Evolutionary conservation across 2,113 vertebrate genomes (phyloP).

Genomic region (Plecotus auritus): DNA sequence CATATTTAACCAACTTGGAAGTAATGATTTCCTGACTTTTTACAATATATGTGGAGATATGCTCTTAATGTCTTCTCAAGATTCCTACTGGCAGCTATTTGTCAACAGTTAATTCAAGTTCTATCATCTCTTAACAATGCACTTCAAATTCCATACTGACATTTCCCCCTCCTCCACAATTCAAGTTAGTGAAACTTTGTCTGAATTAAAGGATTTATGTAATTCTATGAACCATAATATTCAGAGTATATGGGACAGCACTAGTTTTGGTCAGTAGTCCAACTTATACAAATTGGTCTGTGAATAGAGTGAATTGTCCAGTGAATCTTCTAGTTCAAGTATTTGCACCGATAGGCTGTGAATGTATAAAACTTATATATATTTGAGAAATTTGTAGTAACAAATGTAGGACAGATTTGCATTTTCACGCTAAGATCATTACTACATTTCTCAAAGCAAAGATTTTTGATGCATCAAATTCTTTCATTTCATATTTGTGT

Average conservation of each 20-base stretch:
- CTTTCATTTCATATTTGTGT: not conserved
- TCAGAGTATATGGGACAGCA: not conserved
- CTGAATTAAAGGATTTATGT: not conserved
- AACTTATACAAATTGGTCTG: not conserved
- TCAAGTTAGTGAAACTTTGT: constrained; percentile 18
- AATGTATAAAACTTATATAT: not conserved
- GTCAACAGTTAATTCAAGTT: not conserved
- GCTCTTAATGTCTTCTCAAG: not conserved
- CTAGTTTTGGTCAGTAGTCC: not conserved
- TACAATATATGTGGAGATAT: not conserved
- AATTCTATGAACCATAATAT: not conserved
- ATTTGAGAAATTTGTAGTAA: not conserved
- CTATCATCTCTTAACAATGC: constrained; percentile 11
- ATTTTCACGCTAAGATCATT: not conserved
- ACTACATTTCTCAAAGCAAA: constrained; percentile 7
- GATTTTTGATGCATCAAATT: not conserved
- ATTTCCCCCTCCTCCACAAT: not conserved
- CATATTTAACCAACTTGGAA: constrained; percentile 10
- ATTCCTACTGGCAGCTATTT: not conserved
- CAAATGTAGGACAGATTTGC: not conserved
- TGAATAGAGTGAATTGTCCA: not conserved
- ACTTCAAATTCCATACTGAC: not conserved
- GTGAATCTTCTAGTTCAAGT: not conserved
- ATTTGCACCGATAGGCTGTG: not conserved
- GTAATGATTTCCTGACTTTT: constrained; percentile 2